Evolutionary conservation across 2,113 vertebrate species (phyloP), one percentile per base, ranked within the genome.

Genomic region (Callopanchax toddi): DNA sequence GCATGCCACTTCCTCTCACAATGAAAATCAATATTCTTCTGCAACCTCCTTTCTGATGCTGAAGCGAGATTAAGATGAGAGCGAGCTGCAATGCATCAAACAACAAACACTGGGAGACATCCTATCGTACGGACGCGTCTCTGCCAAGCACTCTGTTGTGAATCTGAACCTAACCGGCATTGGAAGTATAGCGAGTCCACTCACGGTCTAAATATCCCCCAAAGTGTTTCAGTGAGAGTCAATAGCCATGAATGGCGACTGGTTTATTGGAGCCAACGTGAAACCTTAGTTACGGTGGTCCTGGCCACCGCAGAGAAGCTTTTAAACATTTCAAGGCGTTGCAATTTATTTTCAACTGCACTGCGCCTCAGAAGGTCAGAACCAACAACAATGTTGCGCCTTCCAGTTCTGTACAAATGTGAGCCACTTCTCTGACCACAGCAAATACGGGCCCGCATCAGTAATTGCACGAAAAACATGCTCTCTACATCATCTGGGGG

Each of bases 161-260:
- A 56, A 40, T 4, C 29, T 32, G 29, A 32, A 32, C 29, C 29
- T 4, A 32, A 32, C 29, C 10, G 29, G 29, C 6, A 7, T 54
- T 25, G 48, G 74, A 64, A 55, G 37, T 20, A n/a, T n/a, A 64
- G 62, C 18, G 60, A 55, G 60, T 62, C n/a, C 60, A 43, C 48
- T 56, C 39, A 11, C 49, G 2, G 3, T 58, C 40, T 57, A 29
- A 69, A 76, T 67, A 22, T 59, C 22, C 21, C n/a, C 32, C 58
- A 56, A 77, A 57, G 60, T 65, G 60, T 67, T 25, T 46, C 60
- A 20, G 42, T 40, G 72, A 62, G 50, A 60, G 73, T 75, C 65
- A 56, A 52, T 48, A 23, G 90, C 90, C 94, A 89, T 90, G 91
- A 94, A n/a, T 92, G n/a, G 55, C 5, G 90, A 91, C 80, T 76